These are phyloP conservation scores for Takifugu rubripes DNA, from an alignment of 2,797 vertebrate species.

Conservation along the genomic window DNA sequence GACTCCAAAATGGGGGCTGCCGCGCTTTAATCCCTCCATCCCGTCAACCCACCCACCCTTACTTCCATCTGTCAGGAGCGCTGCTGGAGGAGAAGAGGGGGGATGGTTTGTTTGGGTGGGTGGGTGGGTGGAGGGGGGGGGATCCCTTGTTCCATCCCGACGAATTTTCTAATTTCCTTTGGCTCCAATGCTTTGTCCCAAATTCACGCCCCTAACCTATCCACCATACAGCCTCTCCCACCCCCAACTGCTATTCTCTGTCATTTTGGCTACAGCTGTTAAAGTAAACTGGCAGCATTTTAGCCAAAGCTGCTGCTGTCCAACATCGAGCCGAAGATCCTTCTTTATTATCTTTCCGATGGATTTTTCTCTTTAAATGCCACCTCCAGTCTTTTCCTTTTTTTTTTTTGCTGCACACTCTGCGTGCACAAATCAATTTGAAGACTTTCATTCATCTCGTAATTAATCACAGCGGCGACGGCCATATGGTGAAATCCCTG, in stretches of 20 bases:
- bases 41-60: conserved; percentile 64
- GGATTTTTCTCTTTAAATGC: conserved; percentile 42
- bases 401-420: conserved; percentile 56
- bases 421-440: conserved; percentile 65
- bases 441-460: conserved; percentile 29
- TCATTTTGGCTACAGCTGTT: conserved; percentile 40
- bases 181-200: conserved; percentile 74
- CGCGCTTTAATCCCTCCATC: conserved; percentile 73
- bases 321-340: background rate
- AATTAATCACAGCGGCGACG: conserved; percentile 69
- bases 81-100: conserved; percentile 61
- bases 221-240: conserved; percentile 58
- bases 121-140: conserved; percentile 15
- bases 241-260: conserved; percentile 27
- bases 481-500: conserved; percentile 69
- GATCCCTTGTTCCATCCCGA: conserved; percentile 76
- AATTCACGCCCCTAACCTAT: conserved; percentile 77
- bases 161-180: conserved; percentile 80
- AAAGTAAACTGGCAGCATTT: conserved; percentile 28
- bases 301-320: background rate
- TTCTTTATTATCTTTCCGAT: conserved; percentile 13
- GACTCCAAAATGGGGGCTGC: conserved; percentile 65
- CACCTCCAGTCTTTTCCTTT: conserved; percentile 42
- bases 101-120: background rate
- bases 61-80: conserved; percentile 78